Base-by-base conservation (phyloP, 2,113 vertebrate species). In the Mellivora capensis region DNA sequence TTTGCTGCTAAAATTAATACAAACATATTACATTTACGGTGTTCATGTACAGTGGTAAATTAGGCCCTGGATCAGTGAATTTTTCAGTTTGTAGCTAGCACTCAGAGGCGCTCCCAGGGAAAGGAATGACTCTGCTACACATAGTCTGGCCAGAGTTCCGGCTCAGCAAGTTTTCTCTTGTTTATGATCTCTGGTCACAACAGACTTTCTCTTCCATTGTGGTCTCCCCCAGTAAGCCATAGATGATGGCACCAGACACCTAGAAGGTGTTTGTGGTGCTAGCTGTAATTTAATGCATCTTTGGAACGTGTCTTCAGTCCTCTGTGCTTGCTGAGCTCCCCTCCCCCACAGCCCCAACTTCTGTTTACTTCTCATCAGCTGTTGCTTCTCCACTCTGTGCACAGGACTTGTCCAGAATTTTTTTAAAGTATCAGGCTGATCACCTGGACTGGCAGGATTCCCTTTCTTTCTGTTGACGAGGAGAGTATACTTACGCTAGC, bases 1-100 rank as follows among this genome's bases (percentile, higher is more conserved):
- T 93, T 92, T 83, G 44, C 39, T 54, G 47, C 74, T 93, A 74
- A 97, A 97, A 67, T 64, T 88, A 49, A 42, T 62, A 17, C 39
- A 81, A 52, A 76, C 2, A 2, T 12, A 76, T 27, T 44, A 34
- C 7, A 84, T 76, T 59, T 64, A 11, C 37, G 69, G 17, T 92
- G 88, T 87, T 71, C 27, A 59, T 18, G 8, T n/a, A 42, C 13
- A 84, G 42, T 49, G 11, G 42, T 62, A 94, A 76, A 47, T 49
- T 18, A 67, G 14, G 47, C 10, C n/a, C 9, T 2, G 17, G 23
- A 74, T 85, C 61, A 69, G 25, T 89, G 23, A 64, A 52, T 91
- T 72, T 96, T 94, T 86, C 10, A 14, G 2, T 89, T 59, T 71
- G 18, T 6, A 83, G 8, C 59, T 39, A 61, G 52, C 5, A 44